Evolutionary conservation across 2,888 invertebrate genomes (phyloP), one percentile per base, ranked within the genome.

Genomic region (Barypeithes pellucidus): DNA sequence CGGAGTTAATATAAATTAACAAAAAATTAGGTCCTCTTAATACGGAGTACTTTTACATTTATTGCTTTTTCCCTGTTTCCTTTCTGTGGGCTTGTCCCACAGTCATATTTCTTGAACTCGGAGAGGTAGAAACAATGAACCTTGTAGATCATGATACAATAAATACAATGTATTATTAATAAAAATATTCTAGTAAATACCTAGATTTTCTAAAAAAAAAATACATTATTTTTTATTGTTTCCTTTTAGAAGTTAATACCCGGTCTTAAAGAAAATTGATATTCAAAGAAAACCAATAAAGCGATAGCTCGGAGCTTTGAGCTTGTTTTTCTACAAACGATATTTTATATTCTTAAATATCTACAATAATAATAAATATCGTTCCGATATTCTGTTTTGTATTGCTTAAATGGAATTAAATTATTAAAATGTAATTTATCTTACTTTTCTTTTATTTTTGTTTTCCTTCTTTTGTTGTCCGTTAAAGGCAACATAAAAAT

Each of bases 321-420:
- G 18, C 47, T 47, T 47, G 20, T 47, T 47, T 20, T 47, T 47
- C 47, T 47, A 11, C 18, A 47, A 47, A 47, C 20, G 20, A 18
- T 47, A 47, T 47, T 18, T 47, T 47, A 20, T 20, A 47, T 47
- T 47, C 47, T 12, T 47, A 20, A 47, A 47, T 47, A 47, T 47
- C 20, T 47, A 11, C 20, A 47, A 20, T 47, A 47, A 20, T 47
- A 20, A 47, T 47, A 47, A 47, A 47, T 47, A 20, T 47, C 14
- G 16, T 43, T 43, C n/a, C 20, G 11, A 47, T 47, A 47, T 47
- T 20, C 47, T 20, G n/a, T 20, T 20, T 47, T 18, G 47, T 11
- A 47, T n/a, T 18, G 47, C 47, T 20, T 20, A 20, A 47, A 47
- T 20, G 47, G 47, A 20, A 47, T 20, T 18, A 47, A 47, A 11